A percentile compares a stretch with the other conserved stretches of the same genome.
Evolutionary conservation across 2,113 vertebrate genomes (phyloP).

Genomic region (Sylvia atricapilla): DNA sequence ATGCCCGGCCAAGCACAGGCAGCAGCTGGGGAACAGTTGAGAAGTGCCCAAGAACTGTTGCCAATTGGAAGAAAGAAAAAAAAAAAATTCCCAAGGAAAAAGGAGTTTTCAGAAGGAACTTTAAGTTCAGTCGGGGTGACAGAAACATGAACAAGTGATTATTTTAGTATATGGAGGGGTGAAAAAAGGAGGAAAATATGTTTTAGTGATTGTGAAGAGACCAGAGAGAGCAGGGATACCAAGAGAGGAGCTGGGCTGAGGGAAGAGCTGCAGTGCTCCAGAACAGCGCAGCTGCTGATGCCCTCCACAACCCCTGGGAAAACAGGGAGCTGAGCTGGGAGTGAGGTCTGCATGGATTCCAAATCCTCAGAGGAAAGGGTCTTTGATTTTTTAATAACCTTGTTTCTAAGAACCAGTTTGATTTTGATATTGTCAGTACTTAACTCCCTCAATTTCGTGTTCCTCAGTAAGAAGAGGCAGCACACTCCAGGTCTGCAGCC

Average conservation of each 20-base stretch:
- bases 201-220: not conserved
- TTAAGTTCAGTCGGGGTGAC: not conserved
- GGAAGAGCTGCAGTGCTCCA: not conserved
- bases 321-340: not conserved
- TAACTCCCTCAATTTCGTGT: not conserved
- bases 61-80: not conserved
- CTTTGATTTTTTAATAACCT: not conserved
- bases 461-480: not conserved
- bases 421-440: not conserved
- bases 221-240: fast-evolving
- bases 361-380: not conserved
- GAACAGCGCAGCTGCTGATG: not conserved
- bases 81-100: not conserved
- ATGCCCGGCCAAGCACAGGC: not conserved
- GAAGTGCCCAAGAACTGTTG: not conserved
- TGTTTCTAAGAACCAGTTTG: not conserved
- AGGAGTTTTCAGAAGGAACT: not conserved
- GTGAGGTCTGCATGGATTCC: not conserved
- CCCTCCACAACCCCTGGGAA: not conserved
- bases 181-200: not conserved
- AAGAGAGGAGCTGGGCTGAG: not conserved
- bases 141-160: not conserved
- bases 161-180: not conserved
- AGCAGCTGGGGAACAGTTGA: not conserved
- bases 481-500: not conserved